Conservation (phyloP, 2,113 vertebrate genomes). For the Miniopterus natalensis region DNA sequence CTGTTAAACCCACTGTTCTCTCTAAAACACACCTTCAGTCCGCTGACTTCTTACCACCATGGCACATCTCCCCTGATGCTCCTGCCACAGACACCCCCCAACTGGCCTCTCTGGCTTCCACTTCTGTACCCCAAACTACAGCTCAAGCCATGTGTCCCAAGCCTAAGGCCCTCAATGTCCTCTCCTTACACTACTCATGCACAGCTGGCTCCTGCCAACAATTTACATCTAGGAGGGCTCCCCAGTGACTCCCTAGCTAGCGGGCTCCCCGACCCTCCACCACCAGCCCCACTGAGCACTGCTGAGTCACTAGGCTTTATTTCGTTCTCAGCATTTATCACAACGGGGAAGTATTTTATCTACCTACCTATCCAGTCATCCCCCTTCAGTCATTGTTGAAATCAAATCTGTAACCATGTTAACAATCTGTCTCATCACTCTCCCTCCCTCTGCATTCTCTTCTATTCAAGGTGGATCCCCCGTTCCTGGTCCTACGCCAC, state of each 20-base stretch:
- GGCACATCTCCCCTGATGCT: not conserved
- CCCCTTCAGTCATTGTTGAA: not conserved
- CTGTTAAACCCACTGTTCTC: not conserved
- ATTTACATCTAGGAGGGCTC: rapidly evolving
- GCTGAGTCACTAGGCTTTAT: rapidly evolving
- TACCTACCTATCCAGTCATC: rapidly evolving
- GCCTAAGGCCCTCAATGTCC: not conserved
- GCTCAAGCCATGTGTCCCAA: rapidly evolving
- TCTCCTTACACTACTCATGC: rapidly evolving
- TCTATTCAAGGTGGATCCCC: no score
- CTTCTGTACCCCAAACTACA: rapidly evolving
- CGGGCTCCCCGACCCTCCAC: rapidly evolving
- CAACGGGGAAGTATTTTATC: not conserved
- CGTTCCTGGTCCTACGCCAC: rapidly evolving
- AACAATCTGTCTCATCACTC: no score
- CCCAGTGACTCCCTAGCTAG: rapidly evolving
- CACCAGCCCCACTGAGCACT: rapidly evolving
- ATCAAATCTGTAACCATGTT: no score
- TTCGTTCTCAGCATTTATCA: not conserved
- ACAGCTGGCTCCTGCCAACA: not conserved
- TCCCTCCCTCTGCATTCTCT: not conserved
- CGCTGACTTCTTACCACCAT: rapidly evolving
- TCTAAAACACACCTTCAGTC: no score
- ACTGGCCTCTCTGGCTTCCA: not conserved
- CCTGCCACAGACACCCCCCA: no score